Conservation (phyloP, 2,797 vertebrate species). For the Hippopotamyrus pictus region DNA sequence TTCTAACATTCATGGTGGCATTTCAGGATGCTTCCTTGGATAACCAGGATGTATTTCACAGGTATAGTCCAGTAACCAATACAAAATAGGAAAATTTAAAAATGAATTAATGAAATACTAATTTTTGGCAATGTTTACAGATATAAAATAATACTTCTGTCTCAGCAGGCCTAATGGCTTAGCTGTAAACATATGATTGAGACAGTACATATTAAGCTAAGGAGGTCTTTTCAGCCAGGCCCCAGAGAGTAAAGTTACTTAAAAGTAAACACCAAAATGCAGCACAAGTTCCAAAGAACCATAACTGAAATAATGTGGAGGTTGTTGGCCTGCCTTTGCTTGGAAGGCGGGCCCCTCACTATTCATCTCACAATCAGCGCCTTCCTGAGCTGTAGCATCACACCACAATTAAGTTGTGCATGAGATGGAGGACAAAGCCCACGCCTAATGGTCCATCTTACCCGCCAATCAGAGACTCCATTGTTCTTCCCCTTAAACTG, state of each 20-base stretch:
- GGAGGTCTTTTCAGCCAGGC: too few relatives aligned
- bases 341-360: not conserved
- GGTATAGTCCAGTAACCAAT: not conserved
- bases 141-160: not conserved
- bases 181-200: not conserved
- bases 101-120: not conserved
- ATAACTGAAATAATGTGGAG: not conserved
- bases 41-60: not conserved
- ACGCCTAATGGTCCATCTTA: not conserved
- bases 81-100: not conserved
- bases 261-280: not conserved
- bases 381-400: not conserved
- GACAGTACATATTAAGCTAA: not conserved
- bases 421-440: not conserved
- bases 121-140: not conserved
- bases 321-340: not conserved
- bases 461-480: constrained; percentile 16
- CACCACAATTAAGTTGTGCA: constrained; percentile 2
- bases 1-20: not conserved
- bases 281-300: not conserved
- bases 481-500: constrained; percentile 6
- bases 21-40: not conserved
- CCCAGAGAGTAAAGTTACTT: not conserved
- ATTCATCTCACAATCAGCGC: not conserved
- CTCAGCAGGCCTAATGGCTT: not conserved